Conservation (phyloP, 2,113 vertebrate species). For the Gopherus evgoodei region DNA sequence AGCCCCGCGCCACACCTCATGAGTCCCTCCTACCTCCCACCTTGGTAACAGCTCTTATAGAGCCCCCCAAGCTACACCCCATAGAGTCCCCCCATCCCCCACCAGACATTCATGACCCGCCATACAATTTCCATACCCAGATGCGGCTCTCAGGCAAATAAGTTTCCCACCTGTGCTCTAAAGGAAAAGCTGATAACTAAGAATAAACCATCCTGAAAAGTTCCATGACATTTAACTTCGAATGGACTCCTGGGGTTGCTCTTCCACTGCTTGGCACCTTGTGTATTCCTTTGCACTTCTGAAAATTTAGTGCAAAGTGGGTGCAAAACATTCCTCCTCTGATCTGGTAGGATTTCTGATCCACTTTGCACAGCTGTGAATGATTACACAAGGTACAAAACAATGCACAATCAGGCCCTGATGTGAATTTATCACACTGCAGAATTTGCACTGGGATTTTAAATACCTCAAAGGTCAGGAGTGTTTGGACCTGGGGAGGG, state of each 20-base stretch:
- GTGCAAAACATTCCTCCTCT: background rate
- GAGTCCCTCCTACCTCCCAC: no score
- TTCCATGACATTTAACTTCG: background rate
- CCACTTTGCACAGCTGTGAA: background rate
- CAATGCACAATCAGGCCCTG: background rate
- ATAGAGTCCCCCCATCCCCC: no score
- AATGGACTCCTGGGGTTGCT: background rate
- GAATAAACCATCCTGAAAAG: background rate
- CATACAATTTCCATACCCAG: no score
- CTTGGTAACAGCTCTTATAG: no score
- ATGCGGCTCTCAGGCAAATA: no score
- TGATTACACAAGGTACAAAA: background rate
- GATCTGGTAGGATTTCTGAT: background rate
- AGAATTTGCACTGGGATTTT: background rate
- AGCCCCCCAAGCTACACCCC: no score
- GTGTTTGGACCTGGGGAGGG: background rate
- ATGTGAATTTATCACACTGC: background rate
- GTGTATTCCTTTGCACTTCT: background rate
- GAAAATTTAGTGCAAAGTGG: background rate
- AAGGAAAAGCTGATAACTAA: background rate
- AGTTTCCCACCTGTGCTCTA: background rate
- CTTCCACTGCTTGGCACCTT: background rate
- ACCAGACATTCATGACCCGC: no score
- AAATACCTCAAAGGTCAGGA: background rate
- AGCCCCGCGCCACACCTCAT: no score